These are phyloP conservation scores for Synanthedon tipuliformis DNA, from an alignment of 2,888 invertebrate species.

Conservation along the genomic window DNA sequence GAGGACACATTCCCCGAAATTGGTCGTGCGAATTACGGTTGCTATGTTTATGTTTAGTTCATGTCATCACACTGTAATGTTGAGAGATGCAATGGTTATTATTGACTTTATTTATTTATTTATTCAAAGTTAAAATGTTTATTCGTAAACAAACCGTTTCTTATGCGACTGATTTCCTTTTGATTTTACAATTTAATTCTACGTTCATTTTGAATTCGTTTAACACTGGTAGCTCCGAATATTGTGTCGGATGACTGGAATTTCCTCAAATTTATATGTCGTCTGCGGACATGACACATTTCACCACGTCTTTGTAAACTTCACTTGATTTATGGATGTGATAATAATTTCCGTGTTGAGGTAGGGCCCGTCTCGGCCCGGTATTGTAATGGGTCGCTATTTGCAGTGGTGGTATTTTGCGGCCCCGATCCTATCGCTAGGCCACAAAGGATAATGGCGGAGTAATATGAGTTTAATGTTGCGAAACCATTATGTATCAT, in stretches of 20 bases:
- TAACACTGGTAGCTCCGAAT: neutral
- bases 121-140: too few species aligned
- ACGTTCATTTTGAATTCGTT: neutral
- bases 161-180: too few species aligned
- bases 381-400: slow-evolving; percentile 32
- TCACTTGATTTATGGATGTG: slow-evolving; percentile 41
- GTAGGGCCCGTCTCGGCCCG: slow-evolving; percentile 38
- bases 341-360: slow-evolving; percentile 58
- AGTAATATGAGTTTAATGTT: slow-evolving; percentile 17
- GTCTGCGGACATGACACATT: slow-evolving; percentile 24
- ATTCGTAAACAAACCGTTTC: too few species aligned
- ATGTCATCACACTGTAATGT: too few species aligned
- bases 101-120: too few species aligned
- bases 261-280: neutral
- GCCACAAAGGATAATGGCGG: slow-evolving; percentile 21
- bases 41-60: too few species aligned
- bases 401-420: slow-evolving; percentile 31
- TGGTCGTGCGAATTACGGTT: too few species aligned
- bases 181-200: too few species aligned
- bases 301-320: slow-evolving; percentile 30
- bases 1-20: too few species aligned
- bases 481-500: neutral
- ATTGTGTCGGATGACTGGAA: neutral
- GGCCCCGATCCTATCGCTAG: slow-evolving; percentile 19
- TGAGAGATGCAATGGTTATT: too few species aligned